Conservation (phyloP, 2,888 invertebrate species). For the Chirona hameri region DNA sequence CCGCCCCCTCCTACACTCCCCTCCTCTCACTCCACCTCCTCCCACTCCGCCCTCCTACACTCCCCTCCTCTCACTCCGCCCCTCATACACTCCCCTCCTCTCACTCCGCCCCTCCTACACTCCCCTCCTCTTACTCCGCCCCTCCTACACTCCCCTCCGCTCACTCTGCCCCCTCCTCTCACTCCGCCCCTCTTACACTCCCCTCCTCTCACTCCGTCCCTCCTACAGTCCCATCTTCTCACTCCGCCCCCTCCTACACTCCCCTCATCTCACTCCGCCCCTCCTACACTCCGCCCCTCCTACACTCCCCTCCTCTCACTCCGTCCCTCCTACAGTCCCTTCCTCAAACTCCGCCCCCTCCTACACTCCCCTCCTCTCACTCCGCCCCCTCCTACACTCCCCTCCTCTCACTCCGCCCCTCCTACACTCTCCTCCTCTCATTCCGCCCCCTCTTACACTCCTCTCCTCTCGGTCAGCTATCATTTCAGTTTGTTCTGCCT, state of each 20-base stretch:
- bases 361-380: no score
- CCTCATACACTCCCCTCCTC: neutral
- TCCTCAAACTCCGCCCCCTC: neutral
- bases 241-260: neutral
- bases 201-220: neutral
- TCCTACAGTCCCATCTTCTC: no score
- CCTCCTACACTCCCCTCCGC: neutral
- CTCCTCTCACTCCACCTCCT: neutral
- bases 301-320: neutral
- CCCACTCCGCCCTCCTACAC: neutral
- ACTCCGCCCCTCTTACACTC: neutral
- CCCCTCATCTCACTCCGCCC: neutral
- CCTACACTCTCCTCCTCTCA: neutral
- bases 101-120: neutral
- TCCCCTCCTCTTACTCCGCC: neutral
- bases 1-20: no score
- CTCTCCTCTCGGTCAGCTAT: no score
- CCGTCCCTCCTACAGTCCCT: neutral
- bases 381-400: neutral
- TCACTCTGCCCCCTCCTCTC: neutral
- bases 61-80: neutral
- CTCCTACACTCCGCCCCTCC: no score
- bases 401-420: neutral
- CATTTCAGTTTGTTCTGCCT: no score
- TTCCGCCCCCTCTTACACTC: neutral